Evolutionary conservation across 2,888 invertebrate genomes (phyloP).

Genomic region (Erebia epiphron): DNA sequence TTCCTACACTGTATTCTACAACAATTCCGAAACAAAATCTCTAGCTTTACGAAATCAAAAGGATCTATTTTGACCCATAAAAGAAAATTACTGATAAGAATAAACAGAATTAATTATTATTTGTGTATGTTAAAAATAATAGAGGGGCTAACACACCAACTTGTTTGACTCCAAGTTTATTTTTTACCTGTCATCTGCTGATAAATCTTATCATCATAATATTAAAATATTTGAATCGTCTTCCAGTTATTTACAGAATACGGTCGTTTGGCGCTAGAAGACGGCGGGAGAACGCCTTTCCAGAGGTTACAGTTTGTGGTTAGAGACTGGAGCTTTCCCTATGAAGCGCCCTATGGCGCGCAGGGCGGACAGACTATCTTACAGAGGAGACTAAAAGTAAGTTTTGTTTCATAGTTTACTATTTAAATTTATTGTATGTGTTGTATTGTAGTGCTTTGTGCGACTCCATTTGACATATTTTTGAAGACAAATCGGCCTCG

Average conservation of each 20-base stretch:
- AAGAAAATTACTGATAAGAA: no score
- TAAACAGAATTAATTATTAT: not conserved
- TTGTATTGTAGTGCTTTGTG: no score
- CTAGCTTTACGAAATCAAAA: no score
- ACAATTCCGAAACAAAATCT: no score
- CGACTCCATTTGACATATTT: no score
- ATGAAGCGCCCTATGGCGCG: constrained; percentile 93
- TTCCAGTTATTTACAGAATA: constrained; percentile 97
- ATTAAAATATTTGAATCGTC: not conserved
- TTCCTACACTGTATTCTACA: no score
- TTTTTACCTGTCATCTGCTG: not conserved
- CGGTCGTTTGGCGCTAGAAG: constrained; percentile 95
- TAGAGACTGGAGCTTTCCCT: constrained; percentile 98
- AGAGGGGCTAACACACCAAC: not conserved
- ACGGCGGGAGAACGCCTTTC: constrained; percentile 94
- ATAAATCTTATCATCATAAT: not conserved
- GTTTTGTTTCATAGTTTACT: no score
- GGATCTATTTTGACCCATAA: no score
- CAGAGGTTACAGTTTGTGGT: constrained; percentile 94
- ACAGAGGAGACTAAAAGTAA: constrained; percentile 12
- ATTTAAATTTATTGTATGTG: no score
- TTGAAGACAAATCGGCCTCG: no score
- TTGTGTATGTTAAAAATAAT: not conserved
- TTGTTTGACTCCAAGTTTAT: not conserved
- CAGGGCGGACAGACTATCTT: constrained; percentile 87